Conservation (phyloP, 2,797 vertebrate species). For the Sebastes nivosus region DNA sequence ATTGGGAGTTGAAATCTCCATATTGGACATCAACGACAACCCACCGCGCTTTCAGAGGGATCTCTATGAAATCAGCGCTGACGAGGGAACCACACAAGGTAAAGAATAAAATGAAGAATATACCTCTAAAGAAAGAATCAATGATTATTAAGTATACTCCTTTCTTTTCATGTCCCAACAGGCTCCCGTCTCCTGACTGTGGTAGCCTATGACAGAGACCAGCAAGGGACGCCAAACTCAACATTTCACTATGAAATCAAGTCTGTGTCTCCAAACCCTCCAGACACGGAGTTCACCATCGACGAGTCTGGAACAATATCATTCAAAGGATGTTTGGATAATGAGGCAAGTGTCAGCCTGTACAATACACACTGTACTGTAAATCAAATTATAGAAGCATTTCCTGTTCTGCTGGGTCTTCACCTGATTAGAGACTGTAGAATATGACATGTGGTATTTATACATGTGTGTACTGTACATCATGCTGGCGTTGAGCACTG, state of each 20-base stretch:
- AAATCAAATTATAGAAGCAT: not conserved
- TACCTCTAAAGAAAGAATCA: not conserved
- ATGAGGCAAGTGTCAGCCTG: slow-evolving; percentile 60
- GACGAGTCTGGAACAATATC: slow-evolving; percentile 58
- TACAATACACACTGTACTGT: not conserved
- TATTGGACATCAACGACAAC: slow-evolving; percentile 83
- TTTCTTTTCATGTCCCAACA: slow-evolving; percentile 15
- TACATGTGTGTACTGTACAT: not conserved
- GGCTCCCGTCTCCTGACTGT: slow-evolving; percentile 52
- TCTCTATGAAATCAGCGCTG: slow-evolving; percentile 59
- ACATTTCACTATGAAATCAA: slow-evolving; percentile 71
- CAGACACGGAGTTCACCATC: slow-evolving; percentile 63
- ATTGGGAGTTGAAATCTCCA: slow-evolving; percentile 70
- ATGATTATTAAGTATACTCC: rapidly evolving
- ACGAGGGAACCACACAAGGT: slow-evolving; percentile 72
- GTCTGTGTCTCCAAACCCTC: slow-evolving; percentile 64
- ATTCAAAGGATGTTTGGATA: slow-evolving; percentile 79
- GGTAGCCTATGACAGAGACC: slow-evolving; percentile 68
- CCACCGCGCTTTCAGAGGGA: slow-evolving; percentile 62
- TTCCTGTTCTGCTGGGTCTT: slow-evolving; percentile 1
- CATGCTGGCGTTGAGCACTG: not conserved
- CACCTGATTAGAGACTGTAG: not conserved
- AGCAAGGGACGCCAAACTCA: slow-evolving; percentile 61
- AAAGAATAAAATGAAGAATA: not conserved
- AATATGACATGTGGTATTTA: not conserved